phyloP scores from a whole-genome alignment of 2,113 vertebrate genomes.

The Cervus canadensis region DNA sequence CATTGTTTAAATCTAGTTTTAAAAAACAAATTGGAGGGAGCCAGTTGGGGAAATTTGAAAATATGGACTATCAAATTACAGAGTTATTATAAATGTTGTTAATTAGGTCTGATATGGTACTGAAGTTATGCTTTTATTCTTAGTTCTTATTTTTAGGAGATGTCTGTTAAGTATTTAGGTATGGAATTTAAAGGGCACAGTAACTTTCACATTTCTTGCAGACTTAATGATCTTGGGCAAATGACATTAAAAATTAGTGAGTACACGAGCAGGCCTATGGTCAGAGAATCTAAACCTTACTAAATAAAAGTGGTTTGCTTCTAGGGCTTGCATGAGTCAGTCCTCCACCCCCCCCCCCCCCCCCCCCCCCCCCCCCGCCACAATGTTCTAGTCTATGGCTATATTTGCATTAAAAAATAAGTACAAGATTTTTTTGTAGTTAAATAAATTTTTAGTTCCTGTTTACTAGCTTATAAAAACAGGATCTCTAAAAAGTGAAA shows the following conservation, averaged over 20 bases:
- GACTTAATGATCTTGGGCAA: neutral
- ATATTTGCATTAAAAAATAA: neutral
- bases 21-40: neutral
- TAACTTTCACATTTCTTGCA: neutral
- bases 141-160: neutral
- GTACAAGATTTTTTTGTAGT: neutral
- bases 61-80: neutral
- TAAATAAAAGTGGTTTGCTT: neutral
- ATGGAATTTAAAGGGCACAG: neutral
- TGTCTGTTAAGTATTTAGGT: neutral
- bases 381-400: neutral
- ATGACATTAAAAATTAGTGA: neutral
- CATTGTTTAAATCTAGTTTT: neutral
- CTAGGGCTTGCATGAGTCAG: neutral
- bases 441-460: neutral
- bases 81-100: neutral
- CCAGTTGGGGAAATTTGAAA: neutral
- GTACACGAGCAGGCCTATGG: neutral
- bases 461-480: neutral
- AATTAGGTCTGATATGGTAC: neutral
- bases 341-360: no score
- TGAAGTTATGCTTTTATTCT: neutral
- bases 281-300: neutral
- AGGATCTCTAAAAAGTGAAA: slow-evolving; percentile 20
- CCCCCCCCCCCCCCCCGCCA: rapidly evolving